Conservation (phyloP, 2,113 vertebrate species). For the Myotis brandtii region DNA sequence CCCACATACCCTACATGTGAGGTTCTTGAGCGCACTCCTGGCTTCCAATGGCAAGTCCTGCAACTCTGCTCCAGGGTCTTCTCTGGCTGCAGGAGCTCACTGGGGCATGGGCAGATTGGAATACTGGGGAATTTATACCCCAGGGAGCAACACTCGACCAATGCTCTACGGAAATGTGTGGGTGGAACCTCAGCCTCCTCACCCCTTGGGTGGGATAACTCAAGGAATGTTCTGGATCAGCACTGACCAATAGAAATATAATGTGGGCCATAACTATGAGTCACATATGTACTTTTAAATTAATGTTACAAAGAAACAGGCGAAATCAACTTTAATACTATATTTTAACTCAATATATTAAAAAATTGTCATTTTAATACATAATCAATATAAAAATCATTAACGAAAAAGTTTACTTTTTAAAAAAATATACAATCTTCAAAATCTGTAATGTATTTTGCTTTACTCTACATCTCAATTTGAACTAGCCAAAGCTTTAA, state of each 20-base stretch:
- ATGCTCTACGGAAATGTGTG: not conserved
- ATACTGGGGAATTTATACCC: not conserved
- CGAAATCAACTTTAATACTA: not conserved
- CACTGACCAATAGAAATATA: not conserved
- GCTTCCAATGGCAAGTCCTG: not conserved
- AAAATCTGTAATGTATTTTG: not conserved
- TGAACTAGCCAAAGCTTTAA: not conserved
- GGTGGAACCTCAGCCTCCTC: not conserved
- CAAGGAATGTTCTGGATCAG: not conserved
- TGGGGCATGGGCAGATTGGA: not conserved
- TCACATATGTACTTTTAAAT: not conserved
- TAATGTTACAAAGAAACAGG: slow-evolving; percentile 29
- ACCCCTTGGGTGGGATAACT: not conserved
- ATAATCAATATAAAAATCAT: slow-evolving; percentile 8
- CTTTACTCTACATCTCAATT: not conserved
- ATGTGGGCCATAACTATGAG: not conserved
- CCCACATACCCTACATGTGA: too few species aligned
- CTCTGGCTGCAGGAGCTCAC: not conserved
- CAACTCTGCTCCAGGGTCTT: not conserved
- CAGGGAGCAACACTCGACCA: not conserved
- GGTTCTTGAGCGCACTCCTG: not conserved
- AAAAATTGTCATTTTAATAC: not conserved
- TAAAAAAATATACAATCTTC: not conserved
- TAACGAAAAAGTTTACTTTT: not conserved
- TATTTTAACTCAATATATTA: not conserved